Conservation (phyloP, 2,797 vertebrate genomes). For the Aulostomus chinensis region DNA sequence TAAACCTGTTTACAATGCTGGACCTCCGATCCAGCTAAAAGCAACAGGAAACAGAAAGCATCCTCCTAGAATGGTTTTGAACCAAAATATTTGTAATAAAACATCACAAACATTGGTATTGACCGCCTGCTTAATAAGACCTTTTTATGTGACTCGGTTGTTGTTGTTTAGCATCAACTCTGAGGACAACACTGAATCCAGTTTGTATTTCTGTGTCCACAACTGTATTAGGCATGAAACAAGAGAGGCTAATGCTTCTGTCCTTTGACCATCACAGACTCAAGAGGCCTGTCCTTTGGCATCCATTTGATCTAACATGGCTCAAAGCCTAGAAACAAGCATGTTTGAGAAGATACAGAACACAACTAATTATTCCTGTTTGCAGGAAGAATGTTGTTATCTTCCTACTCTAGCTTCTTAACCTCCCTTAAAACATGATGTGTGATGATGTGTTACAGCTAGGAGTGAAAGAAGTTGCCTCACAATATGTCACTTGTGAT, state of each 20-base stretch:
- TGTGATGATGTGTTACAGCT: conserved; percentile 1
- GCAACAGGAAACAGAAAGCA: not conserved
- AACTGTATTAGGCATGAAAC: conserved; percentile 10
- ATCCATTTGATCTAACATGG: conserved; percentile 8
- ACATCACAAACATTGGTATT: not conserved
- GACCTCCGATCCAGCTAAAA: too few species aligned
- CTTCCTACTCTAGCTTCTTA: not conserved
- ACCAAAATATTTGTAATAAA: not conserved
- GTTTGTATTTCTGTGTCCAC: conserved; percentile 33
- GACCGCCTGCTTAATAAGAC: conserved; percentile 6
- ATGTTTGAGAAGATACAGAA: conserved; percentile 1
- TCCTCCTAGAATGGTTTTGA: not conserved
- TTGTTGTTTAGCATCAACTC: conserved; percentile 2
- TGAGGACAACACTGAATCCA: conserved; percentile 12
- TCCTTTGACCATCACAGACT: conserved; percentile 16
- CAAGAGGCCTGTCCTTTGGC: conserved; percentile 17
- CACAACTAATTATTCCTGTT: conserved; percentile 9
- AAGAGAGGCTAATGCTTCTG: conserved; percentile 16
- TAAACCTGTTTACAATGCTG: too few species aligned
- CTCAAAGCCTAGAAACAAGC: not conserved
- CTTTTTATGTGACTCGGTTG: conserved; percentile 6
- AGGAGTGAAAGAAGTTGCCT: not conserved
- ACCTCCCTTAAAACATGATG: not conserved
- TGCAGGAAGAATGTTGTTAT: not conserved
- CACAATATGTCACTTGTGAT: not conserved